Conservation (phyloP, 2,888 invertebrate species). For the Mamestra brassicae region DNA sequence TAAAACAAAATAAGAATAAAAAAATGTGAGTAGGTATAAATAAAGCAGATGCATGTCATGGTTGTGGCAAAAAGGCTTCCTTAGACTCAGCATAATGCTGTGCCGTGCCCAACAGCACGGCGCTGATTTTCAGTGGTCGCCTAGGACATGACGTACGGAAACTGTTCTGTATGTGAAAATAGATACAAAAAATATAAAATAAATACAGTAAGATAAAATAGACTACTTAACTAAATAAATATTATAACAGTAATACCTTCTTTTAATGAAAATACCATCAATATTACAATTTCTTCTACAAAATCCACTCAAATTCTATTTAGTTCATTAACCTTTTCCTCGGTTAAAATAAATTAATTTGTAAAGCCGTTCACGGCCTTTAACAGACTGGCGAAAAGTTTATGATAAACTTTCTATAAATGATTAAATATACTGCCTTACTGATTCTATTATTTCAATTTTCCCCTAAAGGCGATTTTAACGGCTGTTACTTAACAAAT, state of each 20-base stretch:
- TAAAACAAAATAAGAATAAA: too few relatives aligned
- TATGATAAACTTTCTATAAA: slow-evolving; percentile 15
- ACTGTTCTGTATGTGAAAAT: too few relatives aligned
- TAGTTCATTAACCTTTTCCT: not conserved
- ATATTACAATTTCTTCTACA: not conserved
- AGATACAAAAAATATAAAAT: too few relatives aligned
- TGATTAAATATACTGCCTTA: slow-evolving; percentile 7
- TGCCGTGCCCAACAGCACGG: too few relatives aligned
- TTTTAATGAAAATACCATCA: not conserved
- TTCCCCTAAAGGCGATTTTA: not conserved
- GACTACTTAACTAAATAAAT: not conserved
- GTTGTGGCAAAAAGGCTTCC: too few relatives aligned
- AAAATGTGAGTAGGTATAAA: too few relatives aligned
- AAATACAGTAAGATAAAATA: too few relatives aligned
- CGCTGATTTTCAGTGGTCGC: too few relatives aligned
- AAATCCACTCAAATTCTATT: slow-evolving; percentile 17
- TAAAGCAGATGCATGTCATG: too few relatives aligned
- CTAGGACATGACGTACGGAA: too few relatives aligned
- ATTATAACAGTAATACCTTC: not conserved
- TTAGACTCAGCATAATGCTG: too few relatives aligned
- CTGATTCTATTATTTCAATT: slow-evolving; percentile 16
- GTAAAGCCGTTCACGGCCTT: slow-evolving; percentile 5
- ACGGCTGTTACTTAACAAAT: not conserved
- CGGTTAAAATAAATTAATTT: slow-evolving; percentile 18
- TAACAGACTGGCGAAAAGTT: slow-evolving; percentile 9